Evolutionary conservation across 2,888 invertebrate genomes (phyloP).

Genomic region (Dolomedes plantarius): DNA sequence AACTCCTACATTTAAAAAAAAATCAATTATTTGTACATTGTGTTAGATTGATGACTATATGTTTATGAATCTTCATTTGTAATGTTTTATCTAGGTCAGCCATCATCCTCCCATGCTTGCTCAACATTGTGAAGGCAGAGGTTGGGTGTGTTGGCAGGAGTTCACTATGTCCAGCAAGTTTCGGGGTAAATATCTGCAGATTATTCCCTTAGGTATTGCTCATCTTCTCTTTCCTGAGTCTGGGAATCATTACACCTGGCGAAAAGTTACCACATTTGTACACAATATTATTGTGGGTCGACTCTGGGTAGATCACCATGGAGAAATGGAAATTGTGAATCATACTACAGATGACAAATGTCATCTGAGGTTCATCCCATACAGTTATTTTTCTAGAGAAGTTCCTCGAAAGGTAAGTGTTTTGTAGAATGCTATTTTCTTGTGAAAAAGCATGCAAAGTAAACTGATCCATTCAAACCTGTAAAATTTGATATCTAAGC

Average conservation of each 20-base stretch:
- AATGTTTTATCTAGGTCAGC: conserved; percentile 88
- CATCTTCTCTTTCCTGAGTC: conserved; percentile 80
- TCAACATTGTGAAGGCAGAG: conserved; percentile 92
- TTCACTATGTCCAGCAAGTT: conserved; percentile 99
- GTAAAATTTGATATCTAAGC: no score
- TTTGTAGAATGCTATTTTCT: no score
- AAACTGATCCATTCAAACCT: no score
- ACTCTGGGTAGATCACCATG: conserved; percentile 99
- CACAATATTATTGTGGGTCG: conserved; percentile 99
- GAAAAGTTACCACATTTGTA: conserved; percentile 94
- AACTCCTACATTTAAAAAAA: no score
- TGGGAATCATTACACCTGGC: conserved; percentile 92
- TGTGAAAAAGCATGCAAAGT: no score
- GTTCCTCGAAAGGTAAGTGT: conserved; percentile 89
- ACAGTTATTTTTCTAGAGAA: conserved; percentile 98
- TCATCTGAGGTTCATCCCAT: conserved; percentile 97
- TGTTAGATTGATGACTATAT: no score
- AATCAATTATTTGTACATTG: no score
- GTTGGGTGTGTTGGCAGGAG: conserved; percentile 98
- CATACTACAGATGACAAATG: conserved; percentile 93
- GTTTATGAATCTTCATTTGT: no score
- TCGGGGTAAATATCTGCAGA: conserved; percentile 93
- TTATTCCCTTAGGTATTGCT: conserved; percentile 81
- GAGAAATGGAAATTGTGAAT: conserved; percentile 98
- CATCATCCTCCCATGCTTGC: conserved; percentile 99